Evolutionary conservation across 2,888 invertebrate genomes (phyloP).

Genomic region (Lasioglossum leucozonium): DNA sequence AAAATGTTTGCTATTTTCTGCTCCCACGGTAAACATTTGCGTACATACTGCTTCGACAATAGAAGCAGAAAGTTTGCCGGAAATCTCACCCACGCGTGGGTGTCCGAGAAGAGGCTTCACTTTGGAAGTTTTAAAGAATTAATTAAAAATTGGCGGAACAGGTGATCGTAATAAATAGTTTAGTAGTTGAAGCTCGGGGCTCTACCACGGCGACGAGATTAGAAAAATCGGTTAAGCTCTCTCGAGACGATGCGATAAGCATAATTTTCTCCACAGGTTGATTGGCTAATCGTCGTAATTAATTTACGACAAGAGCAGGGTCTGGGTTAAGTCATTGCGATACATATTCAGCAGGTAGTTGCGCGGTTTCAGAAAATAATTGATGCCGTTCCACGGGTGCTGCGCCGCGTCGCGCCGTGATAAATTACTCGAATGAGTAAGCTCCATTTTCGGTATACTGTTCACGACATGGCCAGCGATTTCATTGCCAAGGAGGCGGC

Average conservation of each 20-base stretch:
- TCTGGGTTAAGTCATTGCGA: constrained; percentile 15
- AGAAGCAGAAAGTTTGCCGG: neutral
- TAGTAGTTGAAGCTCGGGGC: neutral
- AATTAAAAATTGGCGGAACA: neutral
- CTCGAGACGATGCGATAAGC: neutral
- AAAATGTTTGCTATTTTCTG: neutral
- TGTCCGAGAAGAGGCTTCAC: neutral
- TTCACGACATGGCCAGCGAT: constrained; percentile 16
- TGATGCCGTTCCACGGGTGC: constrained; percentile 8
- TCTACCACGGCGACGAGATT: neutral
- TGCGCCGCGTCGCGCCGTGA: constrained; percentile 26
- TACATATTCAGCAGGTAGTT: constrained; percentile 27
- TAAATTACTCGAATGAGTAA: constrained; percentile 38
- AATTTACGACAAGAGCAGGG: neutral
- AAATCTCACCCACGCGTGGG: neutral
- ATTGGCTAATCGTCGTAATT: constrained; percentile 22
- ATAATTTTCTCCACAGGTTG: neutral
- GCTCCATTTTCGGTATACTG: constrained; percentile 24
- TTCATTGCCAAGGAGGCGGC: constrained; percentile 48
- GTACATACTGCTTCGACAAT: neutral
- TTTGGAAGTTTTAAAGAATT: neutral
- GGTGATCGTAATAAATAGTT: neutral
- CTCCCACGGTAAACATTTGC: neutral
- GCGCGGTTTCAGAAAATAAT: constrained; percentile 18
- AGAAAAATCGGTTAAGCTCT: neutral